Conservation (phyloP, 2,797 vertebrate genomes). For the Clamator glandarius region DNA sequence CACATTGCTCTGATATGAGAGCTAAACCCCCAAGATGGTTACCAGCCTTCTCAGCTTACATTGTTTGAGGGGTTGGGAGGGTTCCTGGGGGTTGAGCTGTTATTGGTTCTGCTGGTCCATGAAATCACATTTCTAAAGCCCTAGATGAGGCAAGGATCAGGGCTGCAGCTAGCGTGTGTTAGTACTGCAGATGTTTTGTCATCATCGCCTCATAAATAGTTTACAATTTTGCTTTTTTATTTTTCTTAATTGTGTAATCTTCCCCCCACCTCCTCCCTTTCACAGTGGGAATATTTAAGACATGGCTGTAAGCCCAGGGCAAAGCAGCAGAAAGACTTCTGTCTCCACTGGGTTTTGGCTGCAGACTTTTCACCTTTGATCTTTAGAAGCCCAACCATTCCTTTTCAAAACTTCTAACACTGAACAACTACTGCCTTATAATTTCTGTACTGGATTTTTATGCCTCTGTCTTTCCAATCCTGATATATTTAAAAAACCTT, state of each 20-base stretch:
- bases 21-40: not conserved
- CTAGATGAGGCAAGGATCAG: not conserved
- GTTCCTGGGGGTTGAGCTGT: not conserved
- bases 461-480: not conserved
- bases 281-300: not conserved
- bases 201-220: not conserved
- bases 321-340: not conserved
- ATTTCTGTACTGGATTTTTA: not conserved
- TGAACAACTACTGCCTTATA: not conserved
- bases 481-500: not conserved
- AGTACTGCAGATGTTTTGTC: not conserved
- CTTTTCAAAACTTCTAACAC: not conserved
- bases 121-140: not conserved
- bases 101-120: not conserved
- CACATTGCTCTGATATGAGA: not conserved
- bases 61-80: not conserved
- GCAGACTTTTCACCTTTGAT: not conserved
- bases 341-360: not conserved
- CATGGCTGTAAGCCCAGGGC: not conserved
- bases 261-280: not conserved
- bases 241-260: not conserved
- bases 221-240: not conserved
- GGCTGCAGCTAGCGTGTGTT: not conserved
- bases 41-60: not conserved
- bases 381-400: not conserved